A percentile compares a stretch with the other conserved stretches of the same genome.
phyloP scores from a whole-genome alignment of 2,888 invertebrate species.

The Laspeyria flexula region DNA sequence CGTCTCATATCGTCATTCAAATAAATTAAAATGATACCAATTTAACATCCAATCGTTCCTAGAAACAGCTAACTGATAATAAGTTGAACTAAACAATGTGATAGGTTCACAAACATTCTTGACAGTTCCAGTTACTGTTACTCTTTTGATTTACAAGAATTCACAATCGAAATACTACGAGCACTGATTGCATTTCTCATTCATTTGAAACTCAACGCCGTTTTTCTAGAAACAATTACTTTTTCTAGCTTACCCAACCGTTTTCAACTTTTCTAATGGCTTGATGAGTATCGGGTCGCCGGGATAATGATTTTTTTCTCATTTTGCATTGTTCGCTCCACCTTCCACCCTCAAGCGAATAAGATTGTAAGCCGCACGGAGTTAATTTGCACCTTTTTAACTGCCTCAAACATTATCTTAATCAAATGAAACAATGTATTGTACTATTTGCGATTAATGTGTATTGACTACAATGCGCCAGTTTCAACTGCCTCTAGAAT shows the following conservation, averaged over 20 bases:
- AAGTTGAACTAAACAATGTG: too few species aligned
- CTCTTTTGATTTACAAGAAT: not conserved
- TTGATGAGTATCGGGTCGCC: constrained; percentile 33
- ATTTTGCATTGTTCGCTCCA: constrained; percentile 18
- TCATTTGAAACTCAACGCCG: constrained; percentile 16
- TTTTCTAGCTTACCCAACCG: constrained; percentile 18
- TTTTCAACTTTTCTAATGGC: constrained; percentile 34
- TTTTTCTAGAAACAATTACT: constrained; percentile 27
- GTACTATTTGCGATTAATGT: too few species aligned
- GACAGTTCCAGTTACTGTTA: too few species aligned
- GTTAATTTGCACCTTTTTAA: constrained; percentile 6
- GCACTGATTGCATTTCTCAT: constrained; percentile 35
- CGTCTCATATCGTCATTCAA: too few species aligned
- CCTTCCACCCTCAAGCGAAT: constrained; percentile 7
- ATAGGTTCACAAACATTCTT: too few species aligned
- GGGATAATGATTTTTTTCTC: constrained; percentile 25
- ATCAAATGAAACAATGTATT: not conserved
- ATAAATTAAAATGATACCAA: too few species aligned
- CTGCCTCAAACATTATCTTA: not conserved
- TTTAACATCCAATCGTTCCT: too few species aligned
- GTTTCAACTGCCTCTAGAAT: too few species aligned
- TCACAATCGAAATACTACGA: constrained; percentile 6
- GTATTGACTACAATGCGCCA: too few species aligned
- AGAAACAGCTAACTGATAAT: too few species aligned
- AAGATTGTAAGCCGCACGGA: constrained; percentile 1